Base-by-base conservation (phyloP, 2,113 vertebrate genomes). In the Percina caprodes region DNA sequence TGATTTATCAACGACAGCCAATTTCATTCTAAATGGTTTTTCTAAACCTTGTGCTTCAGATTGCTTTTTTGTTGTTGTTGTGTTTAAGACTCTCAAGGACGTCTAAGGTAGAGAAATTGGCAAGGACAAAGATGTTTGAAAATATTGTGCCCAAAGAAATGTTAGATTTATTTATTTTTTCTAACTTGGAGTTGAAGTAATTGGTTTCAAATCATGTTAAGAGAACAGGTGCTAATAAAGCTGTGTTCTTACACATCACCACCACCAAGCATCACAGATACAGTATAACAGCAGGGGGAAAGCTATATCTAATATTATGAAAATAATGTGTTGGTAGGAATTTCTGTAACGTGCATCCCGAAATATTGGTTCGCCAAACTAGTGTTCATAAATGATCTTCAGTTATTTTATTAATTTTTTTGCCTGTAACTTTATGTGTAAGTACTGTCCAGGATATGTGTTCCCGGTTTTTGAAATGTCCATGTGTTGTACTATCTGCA, bases 401-500 rank as follows among this genome's bases (percentile, higher is more conserved):
- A 19, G 21, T n/a, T 72, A 21, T 21, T 42, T 1, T 24, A 16
- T 59, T 11, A 0, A 24, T 39, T 15, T 63, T 45, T 33, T 51
- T 74, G 2, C 3, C 12, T 48, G 5, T 39, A n/a, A 35, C 5
- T 46, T 59, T 9, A 9, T 52, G 6, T 49, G 23, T 15, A 16
- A 30, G 0, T 59, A 2, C 15, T 42, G 18, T 66, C 54, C 11
- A 60, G 30, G 4, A 24, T 15, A 2, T 55, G 24, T 23, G 1
- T 45, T 72, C 49, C 11, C 0, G 21, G 9, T 42, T 75, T 75
- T 51, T 30, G 16, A 69, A 73, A 56, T 56, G 24, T 67, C 54
- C 51, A 59, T 79, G 13, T 23, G 65, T 74, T 65, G 45, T 49
- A 21, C 19, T 54, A 74, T 54, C 55, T 82, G 21, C 42, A 33